Conservation (phyloP, 2,797 vertebrate species). For the Anableps anableps region DNA sequence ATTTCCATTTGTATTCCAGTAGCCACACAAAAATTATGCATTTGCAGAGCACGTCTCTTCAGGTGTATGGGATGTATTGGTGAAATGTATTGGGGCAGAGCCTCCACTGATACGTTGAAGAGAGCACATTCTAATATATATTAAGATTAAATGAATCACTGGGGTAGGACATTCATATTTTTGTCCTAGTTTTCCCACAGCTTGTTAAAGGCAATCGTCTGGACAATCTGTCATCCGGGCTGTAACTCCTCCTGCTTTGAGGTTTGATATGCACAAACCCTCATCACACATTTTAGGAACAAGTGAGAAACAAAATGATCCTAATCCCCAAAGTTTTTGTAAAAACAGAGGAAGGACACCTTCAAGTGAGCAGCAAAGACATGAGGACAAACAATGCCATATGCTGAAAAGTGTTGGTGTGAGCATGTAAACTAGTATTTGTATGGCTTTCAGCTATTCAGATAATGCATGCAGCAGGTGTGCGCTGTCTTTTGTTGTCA, state of each 20-base stretch:
- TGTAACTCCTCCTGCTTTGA: constrained; percentile 56
- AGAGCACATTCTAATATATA: constrained; percentile 61
- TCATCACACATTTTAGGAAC: constrained; percentile 40
- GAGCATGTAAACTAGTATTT: constrained; percentile 8
- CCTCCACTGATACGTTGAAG: constrained; percentile 70
- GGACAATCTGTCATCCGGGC: constrained; percentile 79
- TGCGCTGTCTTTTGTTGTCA: constrained; percentile 26
- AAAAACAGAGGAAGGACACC: constrained; percentile 26
- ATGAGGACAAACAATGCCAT: constrained; percentile 2
- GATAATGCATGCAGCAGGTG: constrained; percentile 37
- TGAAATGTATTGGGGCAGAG: constrained; percentile 7
- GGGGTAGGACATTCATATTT: constrained; percentile 78
- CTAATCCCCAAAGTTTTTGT: constrained; percentile 29
- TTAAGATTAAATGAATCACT: constrained; percentile 73
- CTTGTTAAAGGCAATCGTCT: constrained; percentile 84
- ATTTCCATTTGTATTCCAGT: not conserved
- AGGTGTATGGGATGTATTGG: constrained; percentile 7
- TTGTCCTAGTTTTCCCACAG: constrained; percentile 76
- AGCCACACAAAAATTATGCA: not conserved
- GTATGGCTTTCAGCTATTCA: constrained; percentile 14
- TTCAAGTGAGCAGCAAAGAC: constrained; percentile 1
- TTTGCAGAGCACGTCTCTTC: not conserved
- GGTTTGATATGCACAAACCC: constrained; percentile 29
- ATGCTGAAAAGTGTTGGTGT: constrained; percentile 3
- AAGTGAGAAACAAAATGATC: constrained; percentile 63